These are phyloP conservation scores for Priocnemis perturbator DNA, from an alignment of 2,888 invertebrate species.

Conservation along the genomic window DNA sequence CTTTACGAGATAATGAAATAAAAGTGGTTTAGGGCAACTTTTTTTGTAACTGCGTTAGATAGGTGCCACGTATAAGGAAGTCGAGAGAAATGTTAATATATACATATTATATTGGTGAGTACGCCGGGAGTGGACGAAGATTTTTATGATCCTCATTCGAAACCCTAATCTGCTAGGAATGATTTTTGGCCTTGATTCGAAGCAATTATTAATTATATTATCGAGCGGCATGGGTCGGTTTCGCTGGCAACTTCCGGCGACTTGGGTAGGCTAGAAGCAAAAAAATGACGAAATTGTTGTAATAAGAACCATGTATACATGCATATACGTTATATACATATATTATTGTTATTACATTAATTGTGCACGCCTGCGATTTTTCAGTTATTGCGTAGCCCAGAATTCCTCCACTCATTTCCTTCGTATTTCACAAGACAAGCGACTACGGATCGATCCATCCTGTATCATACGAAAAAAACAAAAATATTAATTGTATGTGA, in stretches of 20 bases:
- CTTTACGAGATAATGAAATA: not conserved
- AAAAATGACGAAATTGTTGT: slow-evolving; percentile 66
- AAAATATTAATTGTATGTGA: no score
- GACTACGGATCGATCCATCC: no score
- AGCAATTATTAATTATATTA: no score
- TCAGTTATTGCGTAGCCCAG: slow-evolving; percentile 11
- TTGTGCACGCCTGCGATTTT: slow-evolving; percentile 43
- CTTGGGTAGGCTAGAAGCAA: slow-evolving; percentile 66
- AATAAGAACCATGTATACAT: slow-evolving; percentile 64
- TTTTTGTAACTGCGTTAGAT: slow-evolving; percentile 51
- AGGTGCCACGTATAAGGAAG: slow-evolving; percentile 39
- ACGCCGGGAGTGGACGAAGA: slow-evolving; percentile 25
- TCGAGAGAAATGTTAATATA: slow-evolving; percentile 52
- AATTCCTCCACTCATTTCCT: not conserved
- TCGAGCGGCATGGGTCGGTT: not conserved
- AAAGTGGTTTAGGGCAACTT: slow-evolving; percentile 54
- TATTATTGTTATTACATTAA: slow-evolving; percentile 61
- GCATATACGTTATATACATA: slow-evolving; percentile 55
- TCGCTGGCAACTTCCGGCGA: slow-evolving; percentile 49
- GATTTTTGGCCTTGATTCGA: no score
- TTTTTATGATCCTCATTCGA: no score
- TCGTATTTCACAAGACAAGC: no score
- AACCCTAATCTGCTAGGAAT: no score
- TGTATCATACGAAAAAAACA: no score
- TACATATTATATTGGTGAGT: slow-evolving; percentile 52